Base-by-base conservation (phyloP, 2,797 vertebrate genomes). In the Pseudochaenichthys georgianus region DNA sequence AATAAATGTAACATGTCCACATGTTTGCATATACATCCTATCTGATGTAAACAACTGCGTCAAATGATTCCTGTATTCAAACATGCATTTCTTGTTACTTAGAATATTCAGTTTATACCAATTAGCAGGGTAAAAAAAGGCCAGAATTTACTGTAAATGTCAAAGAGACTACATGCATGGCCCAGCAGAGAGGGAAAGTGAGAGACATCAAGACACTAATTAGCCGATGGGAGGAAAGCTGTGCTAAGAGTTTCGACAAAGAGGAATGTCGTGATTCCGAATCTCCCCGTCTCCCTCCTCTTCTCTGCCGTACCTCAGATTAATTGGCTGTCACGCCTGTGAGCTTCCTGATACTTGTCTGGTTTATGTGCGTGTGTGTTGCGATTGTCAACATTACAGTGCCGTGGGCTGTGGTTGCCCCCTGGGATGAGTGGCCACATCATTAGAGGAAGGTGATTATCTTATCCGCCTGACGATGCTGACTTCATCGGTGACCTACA, bases 391-490 rank as follows among this genome's bases (percentile, higher is more conserved):
- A 83, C 90, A 90, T 84, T 80, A 81, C 77, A 80, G 63, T n/a
- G 12, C 75, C 4, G 51, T 57, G 78, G 63, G 79, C 70, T 82
- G 76, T 0, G 59, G 80, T 84, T 82, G 65, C 81, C 73, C 75
- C 43, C 12, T 31, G 72, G 41, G 13, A 84, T 85, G 83, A 87
- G 63, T 21, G 13, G 71, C 71, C 75, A 19, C 84, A 89, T 91
- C 85, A 85, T 90, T 88, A 88, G 73, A 84, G 69, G 13, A 63
- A 85, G 48, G 78, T 83, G 80, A 91, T 91, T 87, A 89, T 86
- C 73, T 80, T 68, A 63, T 70, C 57, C 3, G 7, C 70, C 77
- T 68, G 78, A 82, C 41, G 31, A 78, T 42, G 59, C 38, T 13
- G 48, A 73, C 62, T 78, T 52, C 62, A 62, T 6, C 48, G 67